Evolutionary conservation across 1,140 invertebrate species (phyloP), one percentile per base, ranked within the genome.

Genomic region (Idris sp.): DNA sequence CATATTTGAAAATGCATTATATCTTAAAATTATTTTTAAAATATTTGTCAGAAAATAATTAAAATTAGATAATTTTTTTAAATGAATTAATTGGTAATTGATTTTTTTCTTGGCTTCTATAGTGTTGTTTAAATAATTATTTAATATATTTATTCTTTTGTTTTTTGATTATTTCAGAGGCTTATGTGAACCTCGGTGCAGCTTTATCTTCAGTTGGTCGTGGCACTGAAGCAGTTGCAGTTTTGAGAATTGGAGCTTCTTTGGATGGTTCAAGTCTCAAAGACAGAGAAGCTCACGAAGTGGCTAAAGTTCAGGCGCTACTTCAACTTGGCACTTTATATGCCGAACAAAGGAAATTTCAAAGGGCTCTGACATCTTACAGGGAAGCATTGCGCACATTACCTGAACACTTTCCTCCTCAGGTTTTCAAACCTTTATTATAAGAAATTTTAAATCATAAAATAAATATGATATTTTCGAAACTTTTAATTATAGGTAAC

Each of bases 111-210:
- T n/a, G n/a, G n/a, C n/a, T n/a, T n/a, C n/a, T n/a, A n/a, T n/a
- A n/a, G n/a, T n/a, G n/a, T n/a, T n/a, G n/a, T n/a, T 22, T 22
- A 22, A 6, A 4, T 22, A 22, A 22, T 22, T 22, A 6, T 22
- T 22, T 22, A 22, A 4, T 22, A 22, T 22, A 22, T 22, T n/a
- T 4, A 22, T 2, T 22, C 19, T 22, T 2, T 4, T 6, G 19
- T 22, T 22, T 22, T 22, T 22, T 22, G 3, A 22, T 22, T 6
- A n/a, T 22, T 22, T 22, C 90, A 98, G 96, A 98, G 90, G 97
- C 97, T 30, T 96, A 98, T 87, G 91, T 98, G 56, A 98, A 98
- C 83, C 90, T 98, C 77, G 97, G 96, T 1, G 92, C 96, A 64
- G 93, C 96, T 14, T 89, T 97, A 65, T 93, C 94, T 71, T 91